Evolutionary conservation across 2,888 invertebrate species (phyloP), one percentile per base, ranked within the genome.

Genomic region (Dynastes maya): DNA sequence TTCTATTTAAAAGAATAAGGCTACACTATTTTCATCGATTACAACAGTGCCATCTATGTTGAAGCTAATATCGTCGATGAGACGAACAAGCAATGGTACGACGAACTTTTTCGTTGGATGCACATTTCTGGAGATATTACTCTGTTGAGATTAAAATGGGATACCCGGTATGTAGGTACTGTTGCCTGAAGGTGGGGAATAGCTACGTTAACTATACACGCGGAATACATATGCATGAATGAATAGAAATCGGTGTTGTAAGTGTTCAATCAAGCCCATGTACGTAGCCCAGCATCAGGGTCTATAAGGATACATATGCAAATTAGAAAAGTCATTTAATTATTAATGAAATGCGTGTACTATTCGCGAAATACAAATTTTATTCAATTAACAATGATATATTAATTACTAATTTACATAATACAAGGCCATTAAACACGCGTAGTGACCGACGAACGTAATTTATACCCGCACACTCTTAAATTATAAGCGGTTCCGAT

Each of bases 351-450:
- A 49, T 32, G 45, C 16, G 16, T 49, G 45, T 67, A 49, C 6
- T 49, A 9, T 67, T 49, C 8, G 49, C 16, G 49, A 40, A 16
- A 22, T 72, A 58, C 22, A 72, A 68, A 68, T 40, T 51, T 27
- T 68, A 51, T 70, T 78, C 74, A 78, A 75, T 78, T 78, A 78
- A 72, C 74, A 61, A 75, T 75, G 68, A 75, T 58, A 55, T 78
- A 78, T 78, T 78, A 78, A 74, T 78, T 78, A 55, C 27, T 22
- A 51, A 75, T 78, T 67, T 78, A 58, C 61, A 74, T 71, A 58
- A 71, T 37, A 40, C 32, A 55, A 40, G 37, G 27, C 45, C 45
- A n/a, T 70, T 70, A 53, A 49, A 29, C 29, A 11, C 22, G 13
- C 16, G 16, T 58, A 58, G n/a, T 22, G 37, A 16, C 29, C 1